These are phyloP conservation scores for Hirtodrosophila alboralis DNA, from an alignment of 2,888 invertebrate species.

Conservation along the genomic window DNA sequence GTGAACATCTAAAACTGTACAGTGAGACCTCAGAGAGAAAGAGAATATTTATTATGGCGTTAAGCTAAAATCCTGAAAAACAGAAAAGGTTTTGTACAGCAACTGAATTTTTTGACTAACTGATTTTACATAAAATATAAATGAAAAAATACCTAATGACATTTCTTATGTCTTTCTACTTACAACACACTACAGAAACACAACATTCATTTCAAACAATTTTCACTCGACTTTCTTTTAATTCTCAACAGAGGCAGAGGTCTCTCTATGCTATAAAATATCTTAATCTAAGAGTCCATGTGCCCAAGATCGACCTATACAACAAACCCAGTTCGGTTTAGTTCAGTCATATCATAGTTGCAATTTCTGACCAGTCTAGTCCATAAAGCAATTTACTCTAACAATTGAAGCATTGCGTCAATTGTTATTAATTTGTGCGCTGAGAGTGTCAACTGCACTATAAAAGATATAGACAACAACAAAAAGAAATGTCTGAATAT, in stretches of 20 bases:
- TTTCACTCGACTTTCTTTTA: constrained; percentile 62
- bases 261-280: constrained; percentile 36
- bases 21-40: no score
- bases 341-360: constrained; percentile 12
- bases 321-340: background rate
- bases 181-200: constrained; percentile 29
- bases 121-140: no score
- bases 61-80: no score
- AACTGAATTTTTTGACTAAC: no score
- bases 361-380: constrained; percentile 27
- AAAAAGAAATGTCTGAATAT: constrained; percentile 5
- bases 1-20: background rate
- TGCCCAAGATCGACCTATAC: constrained; percentile 25
- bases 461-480: constrained; percentile 36
- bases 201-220: constrained; percentile 50
- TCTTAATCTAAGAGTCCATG: constrained; percentile 27
- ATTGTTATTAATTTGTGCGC: constrained; percentile 75
- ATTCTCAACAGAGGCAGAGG: constrained; percentile 17
- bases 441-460: constrained; percentile 60
- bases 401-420: constrained; percentile 57
- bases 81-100: no score
- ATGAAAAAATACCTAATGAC: no score
- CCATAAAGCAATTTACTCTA: constrained; percentile 35
- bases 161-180: constrained; percentile 64
- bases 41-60: no score